These are phyloP conservation scores for Drosophila subobscura DNA, from an alignment of 1,140 invertebrate species.

Conservation along the genomic window DNA sequence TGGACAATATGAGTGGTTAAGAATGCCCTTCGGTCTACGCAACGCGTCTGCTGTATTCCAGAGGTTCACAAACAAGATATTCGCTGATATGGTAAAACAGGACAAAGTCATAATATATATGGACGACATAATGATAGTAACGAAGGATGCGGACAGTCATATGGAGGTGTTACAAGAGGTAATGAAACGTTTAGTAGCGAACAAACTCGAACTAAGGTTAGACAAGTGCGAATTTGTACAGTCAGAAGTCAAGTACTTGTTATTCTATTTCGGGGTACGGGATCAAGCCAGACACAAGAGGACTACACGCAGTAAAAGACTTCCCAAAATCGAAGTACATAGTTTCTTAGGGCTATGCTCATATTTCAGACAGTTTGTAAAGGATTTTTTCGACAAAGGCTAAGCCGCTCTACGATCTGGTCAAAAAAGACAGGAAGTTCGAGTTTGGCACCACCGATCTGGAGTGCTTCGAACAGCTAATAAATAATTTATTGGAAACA, in stretches of 20 bases:
- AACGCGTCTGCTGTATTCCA: conserved; percentile 2
- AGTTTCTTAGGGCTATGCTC: conserved; percentile 49
- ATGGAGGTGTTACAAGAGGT: not conserved
- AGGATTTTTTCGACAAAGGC: conserved; percentile 56
- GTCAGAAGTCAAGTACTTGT: not conserved
- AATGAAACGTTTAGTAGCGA: not conserved
- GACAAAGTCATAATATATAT: conserved; percentile 2
- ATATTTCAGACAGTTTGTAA: conserved; percentile 49
- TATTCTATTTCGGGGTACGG: not conserved
- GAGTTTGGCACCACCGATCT: conserved; percentile 39
- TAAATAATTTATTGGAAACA: conserved; percentile 33
- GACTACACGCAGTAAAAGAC: not conserved
- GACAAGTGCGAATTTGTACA: not conserved
- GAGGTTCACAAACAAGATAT: conserved; percentile 7
- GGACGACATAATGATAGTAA: conserved; percentile 35
- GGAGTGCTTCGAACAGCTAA: conserved; percentile 53
- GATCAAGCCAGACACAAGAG: not conserved
- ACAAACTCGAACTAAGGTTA: conserved; percentile 2
- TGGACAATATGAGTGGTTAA: too few relatives aligned
- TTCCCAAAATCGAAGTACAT: not conserved
- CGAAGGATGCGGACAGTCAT: not conserved
- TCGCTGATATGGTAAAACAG: conserved; percentile 4
- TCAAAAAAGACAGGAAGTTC: conserved; percentile 59
- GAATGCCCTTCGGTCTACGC: not conserved
- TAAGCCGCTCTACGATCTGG: conserved; percentile 56